A percentile compares a stretch with the other conserved stretches of the same genome.
Evolutionary conservation across 1,140 invertebrate genomes (phyloP).

Genomic region (Tetragnatha versicolor): DNA sequence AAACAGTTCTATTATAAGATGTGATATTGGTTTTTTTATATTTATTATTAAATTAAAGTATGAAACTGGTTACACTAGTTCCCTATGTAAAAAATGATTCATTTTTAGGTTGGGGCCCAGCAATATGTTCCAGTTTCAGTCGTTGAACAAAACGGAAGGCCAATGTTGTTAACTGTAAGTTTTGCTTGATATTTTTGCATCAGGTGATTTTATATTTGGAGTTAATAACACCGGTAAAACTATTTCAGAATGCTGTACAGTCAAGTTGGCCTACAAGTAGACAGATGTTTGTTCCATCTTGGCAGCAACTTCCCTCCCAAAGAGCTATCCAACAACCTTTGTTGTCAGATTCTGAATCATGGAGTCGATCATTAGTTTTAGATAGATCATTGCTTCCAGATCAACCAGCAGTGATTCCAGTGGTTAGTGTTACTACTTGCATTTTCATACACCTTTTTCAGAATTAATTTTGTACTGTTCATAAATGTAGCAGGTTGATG

Average conservation of each 20-base stretch:
- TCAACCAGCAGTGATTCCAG: conserved; percentile 66
- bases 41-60: too few relatives aligned
- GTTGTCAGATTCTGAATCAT: conserved; percentile 74
- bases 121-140: conserved; percentile 92
- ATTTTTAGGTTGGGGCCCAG: conserved; percentile 68
- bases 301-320: conserved; percentile 79
- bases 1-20: too few relatives aligned
- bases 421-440: conserved; percentile 62
- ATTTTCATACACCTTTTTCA: neutral
- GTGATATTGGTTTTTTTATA: too few relatives aligned
- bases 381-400: conserved; percentile 75
- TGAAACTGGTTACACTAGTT: too few relatives aligned
- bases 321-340: conserved; percentile 74
- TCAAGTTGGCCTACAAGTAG: conserved; percentile 76
- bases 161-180: conserved; percentile 67
- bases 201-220: too few relatives aligned
- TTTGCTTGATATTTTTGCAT: too few relatives aligned
- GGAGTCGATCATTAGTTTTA: conserved; percentile 80
- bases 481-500: too few relatives aligned
- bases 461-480: neutral
- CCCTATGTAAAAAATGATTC: too few relatives aligned
- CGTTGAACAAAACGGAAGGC: conserved; percentile 73
- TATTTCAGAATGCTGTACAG: conserved; percentile 76
- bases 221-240: too few relatives aligned
- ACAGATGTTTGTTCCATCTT: conserved; percentile 83